Evolutionary conservation across 2,113 vertebrate genomes (phyloP).

Genomic region (Egretta garzetta): DNA sequence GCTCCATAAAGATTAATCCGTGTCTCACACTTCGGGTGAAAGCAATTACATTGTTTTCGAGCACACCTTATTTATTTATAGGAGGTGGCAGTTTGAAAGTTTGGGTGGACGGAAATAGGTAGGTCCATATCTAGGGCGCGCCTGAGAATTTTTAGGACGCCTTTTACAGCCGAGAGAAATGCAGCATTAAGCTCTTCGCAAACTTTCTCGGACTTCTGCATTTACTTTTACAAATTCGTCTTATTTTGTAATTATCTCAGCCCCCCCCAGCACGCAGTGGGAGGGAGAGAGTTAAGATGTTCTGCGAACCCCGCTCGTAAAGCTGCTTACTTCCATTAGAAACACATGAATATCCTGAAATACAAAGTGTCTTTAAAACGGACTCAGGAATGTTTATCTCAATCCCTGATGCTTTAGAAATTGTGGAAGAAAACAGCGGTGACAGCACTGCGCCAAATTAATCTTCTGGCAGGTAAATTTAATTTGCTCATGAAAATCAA

Average conservation of each 20-base stretch:
- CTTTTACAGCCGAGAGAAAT: background rate
- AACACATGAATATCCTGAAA: conserved; percentile 82
- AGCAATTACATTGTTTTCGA: background rate
- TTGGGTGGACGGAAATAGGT: background rate
- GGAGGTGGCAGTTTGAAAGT: background rate
- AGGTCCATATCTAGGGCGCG: background rate
- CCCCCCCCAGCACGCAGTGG: conserved; percentile 35
- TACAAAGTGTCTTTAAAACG: conserved; percentile 76
- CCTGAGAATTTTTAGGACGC: background rate
- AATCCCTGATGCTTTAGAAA: conserved; percentile 56
- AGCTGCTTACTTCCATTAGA: conserved; percentile 82
- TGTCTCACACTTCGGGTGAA: background rate
- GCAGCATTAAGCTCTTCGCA: background rate
- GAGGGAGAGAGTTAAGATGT: conserved; percentile 79
- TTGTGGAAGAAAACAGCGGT: conserved; percentile 41
- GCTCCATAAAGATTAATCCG: background rate
- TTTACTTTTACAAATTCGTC: conserved; percentile 23
- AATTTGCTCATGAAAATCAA: conserved; percentile 78
- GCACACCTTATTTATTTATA: background rate
- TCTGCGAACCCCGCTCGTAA: conserved; percentile 77
- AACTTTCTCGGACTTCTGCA: background rate
- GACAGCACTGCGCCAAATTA: conserved; percentile 40
- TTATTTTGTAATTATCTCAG: conserved; percentile 55
- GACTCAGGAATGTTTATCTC: conserved; percentile 70
- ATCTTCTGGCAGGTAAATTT: conserved; percentile 74